Evolutionary conservation across 1,140 invertebrate species (phyloP), one percentile per base, ranked within the genome.

Genomic region (Helicoverpa armigera): DNA sequence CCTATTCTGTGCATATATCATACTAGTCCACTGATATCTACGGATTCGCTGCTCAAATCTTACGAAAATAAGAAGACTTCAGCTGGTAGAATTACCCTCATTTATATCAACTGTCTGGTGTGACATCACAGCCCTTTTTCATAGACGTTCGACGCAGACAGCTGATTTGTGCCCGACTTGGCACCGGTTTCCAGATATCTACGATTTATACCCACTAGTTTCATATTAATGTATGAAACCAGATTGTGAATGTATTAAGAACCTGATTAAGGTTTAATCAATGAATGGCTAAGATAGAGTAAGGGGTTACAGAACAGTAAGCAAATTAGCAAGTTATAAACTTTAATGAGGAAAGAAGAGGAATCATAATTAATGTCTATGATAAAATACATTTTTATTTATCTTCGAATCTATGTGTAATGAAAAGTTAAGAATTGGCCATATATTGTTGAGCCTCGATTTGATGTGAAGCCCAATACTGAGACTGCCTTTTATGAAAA

Each of bases 41-140:
- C 65, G 35, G n/a, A 67, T 67, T 48, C 18, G 9, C 63, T 11
- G 23, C 43, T 43, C 11, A 69, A 2, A 18, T 50, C 65, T 18
- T 61, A 61, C 23, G 16, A 31, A 23, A 69, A 69, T 69, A 23
- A 11, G 65, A 69, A 69, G 65, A 18, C 43, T 13, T 50, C 63
- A 69, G 23, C 65, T 69, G 43, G 56, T 74, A 16, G 60, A 74
- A 74, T 60, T 56, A 16, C 35, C 16, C 18, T 56, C 54, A 74
- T 74, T 58, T 74, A 43, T 74, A 58, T 74, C 53, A 74, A 61
- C 43, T 67, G 35, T 60, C 72, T 60, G 31, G 58, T 56, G 54
- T 35, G 54, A 60, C 60, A 54, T 74, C 72, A 74, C 54, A 74
- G 60, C 72, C 72, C 54, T 74, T 74, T 74, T 74, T 74, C 72